Evolutionary conservation across 2,113 vertebrate species (phyloP).

Genomic region (Lasiurus cinereus): DNA sequence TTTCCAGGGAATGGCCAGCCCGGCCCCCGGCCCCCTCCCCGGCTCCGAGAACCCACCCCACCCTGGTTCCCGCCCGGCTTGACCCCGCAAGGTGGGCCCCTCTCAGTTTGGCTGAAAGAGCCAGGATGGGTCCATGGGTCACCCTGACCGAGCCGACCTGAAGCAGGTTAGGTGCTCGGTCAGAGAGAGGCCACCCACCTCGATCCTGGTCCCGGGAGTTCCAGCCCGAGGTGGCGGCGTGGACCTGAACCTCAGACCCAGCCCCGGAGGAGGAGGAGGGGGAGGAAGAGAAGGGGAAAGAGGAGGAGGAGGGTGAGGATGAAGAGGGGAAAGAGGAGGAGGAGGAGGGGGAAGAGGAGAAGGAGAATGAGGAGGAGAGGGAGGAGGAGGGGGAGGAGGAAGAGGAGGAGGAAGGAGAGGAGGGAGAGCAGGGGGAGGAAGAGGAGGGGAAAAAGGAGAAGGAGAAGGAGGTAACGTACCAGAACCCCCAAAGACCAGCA

Average conservation of each 20-base stretch:
- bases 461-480: conserved; percentile 87
- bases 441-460: not conserved
- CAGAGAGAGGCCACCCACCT: not conserved
- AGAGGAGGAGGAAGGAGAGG: no score
- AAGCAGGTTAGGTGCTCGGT: not conserved
- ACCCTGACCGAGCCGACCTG: no score
- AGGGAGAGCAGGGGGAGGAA: no score
- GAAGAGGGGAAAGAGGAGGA: no score
- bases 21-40: no score
- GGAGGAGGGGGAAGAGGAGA: no score
- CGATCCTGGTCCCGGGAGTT: no score
- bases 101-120: not conserved
- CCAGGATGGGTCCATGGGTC: not conserved
- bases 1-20: not conserved
- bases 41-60: fast-evolving
- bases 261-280: not conserved
- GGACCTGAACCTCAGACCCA: no score
- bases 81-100: not conserved
- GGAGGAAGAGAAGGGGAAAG: not conserved
- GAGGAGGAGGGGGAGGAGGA: no score
- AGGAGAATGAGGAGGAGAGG: no score
- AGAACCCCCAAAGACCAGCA: conserved; percentile 96
- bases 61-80: not conserved
- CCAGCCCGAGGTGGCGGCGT: not conserved
- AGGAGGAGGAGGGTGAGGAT: not conserved